Conservation (phyloP, 2,888 invertebrate genomes). For the Aleiodes leptofemur region DNA sequence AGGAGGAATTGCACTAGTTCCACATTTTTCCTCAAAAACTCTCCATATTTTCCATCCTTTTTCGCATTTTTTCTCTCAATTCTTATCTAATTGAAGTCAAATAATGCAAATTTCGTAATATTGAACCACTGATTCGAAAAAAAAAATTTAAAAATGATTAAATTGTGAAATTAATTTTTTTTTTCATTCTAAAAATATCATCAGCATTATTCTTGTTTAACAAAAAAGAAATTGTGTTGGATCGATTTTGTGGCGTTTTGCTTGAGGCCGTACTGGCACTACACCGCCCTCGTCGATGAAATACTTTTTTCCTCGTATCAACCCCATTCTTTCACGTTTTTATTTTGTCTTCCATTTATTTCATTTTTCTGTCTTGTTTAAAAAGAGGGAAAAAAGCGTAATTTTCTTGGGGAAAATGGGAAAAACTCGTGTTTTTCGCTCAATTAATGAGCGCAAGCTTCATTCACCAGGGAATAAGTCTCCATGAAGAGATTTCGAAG, state of each 20-base stretch:
- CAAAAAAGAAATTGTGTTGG: constrained; percentile 59
- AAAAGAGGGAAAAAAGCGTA: no score
- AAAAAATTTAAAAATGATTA: no score
- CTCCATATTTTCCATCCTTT: neutral
- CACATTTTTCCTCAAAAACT: constrained; percentile 10
- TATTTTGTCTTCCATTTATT: neutral
- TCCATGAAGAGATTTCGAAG: no score
- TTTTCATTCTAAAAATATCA: neutral
- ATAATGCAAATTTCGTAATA: no score
- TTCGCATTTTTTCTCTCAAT: no score
- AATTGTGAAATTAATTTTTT: neutral
- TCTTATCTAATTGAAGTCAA: no score
- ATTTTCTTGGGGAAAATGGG: no score
- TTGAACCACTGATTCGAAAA: no score
- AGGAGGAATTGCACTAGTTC: constrained; percentile 18
- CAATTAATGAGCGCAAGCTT: no score
- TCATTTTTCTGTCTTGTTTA: neutral
- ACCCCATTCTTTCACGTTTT: constrained; percentile 27
- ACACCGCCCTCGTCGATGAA: constrained; percentile 34
- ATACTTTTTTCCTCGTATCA: constrained; percentile 27
- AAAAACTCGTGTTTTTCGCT: no score
- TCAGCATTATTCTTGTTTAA: neutral
- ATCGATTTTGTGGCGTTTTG: constrained; percentile 66
- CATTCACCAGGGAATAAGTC: no score
- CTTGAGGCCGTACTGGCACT: constrained; percentile 56